A percentile compares a stretch with the other conserved stretches of the same genome.
Evolutionary conservation across 2,797 vertebrate species (phyloP).

Genomic region (Chromobotia macracanthus): DNA sequence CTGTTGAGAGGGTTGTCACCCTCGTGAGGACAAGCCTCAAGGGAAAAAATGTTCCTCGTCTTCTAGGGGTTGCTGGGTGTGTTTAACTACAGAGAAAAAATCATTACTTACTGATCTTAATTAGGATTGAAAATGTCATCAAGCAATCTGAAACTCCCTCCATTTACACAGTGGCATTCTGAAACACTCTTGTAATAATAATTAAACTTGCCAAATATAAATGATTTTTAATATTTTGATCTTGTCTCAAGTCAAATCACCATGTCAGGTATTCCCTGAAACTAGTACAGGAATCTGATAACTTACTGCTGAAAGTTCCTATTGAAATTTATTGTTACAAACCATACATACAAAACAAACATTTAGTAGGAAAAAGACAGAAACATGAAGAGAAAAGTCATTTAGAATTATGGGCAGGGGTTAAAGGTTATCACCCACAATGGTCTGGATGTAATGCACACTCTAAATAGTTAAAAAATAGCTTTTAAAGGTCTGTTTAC

Average conservation of each 20-base stretch:
- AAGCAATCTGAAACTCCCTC: neutral
- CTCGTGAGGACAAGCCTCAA: constrained; percentile 19
- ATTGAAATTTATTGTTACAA: neutral
- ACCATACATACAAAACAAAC: neutral
- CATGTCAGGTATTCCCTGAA: neutral
- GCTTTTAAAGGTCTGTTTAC: neutral
- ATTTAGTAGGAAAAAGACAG: neutral
- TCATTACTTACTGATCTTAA: neutral
- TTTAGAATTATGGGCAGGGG: neutral
- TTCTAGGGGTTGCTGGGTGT: neutral
- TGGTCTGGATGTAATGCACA: neutral
- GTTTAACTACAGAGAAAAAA: neutral
- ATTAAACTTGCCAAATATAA: neutral
- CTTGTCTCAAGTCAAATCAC: neutral
- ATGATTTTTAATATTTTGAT: neutral
- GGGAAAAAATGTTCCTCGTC: constrained; percentile 32
- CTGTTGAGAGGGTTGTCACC: neutral
- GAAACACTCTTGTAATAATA: neutral
- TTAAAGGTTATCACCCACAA: neutral
- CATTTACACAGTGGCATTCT: neutral
- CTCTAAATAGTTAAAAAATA: neutral
- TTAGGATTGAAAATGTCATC: neutral
- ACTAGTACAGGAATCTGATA: neutral
- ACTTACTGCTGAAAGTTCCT: neutral
- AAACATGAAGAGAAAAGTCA: neutral